Percentiles rank a stretch among this genome's conserved stretches.
These are phyloP conservation scores for Lanius ludovicianus DNA, from an alignment of 2,113 vertebrate species.

Conservation along the genomic window DNA sequence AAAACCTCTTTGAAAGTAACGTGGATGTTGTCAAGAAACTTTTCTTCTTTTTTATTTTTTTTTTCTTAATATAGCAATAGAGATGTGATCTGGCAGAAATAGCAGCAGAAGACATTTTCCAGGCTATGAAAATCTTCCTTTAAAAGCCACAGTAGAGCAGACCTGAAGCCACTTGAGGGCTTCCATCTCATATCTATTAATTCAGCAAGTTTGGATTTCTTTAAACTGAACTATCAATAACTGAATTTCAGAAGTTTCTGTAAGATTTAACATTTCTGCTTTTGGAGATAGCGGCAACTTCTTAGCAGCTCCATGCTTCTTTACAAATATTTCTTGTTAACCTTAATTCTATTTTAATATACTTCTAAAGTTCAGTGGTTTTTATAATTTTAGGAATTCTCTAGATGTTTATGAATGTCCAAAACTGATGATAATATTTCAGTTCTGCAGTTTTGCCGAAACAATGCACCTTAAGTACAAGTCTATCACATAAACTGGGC, in stretches of 20 bases:
- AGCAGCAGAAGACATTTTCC: neutral
- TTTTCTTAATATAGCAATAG: neutral
- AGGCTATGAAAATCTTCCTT: neutral
- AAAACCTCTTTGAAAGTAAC: neutral
- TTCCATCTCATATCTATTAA: neutral
- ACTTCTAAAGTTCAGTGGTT: neutral
- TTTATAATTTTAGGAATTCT: neutral
- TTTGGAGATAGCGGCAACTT: neutral
- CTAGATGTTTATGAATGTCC: neutral
- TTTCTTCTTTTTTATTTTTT: no score
- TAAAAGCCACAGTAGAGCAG: neutral
- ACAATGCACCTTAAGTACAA: neutral
- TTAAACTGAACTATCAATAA: neutral
- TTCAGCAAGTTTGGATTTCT: neutral
- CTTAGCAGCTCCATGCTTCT: neutral
- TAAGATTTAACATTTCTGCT: neutral
- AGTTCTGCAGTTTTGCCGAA: neutral
- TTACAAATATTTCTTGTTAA: neutral
- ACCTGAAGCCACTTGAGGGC: rapidly evolving
- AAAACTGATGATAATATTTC: neutral
- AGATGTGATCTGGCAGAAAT: neutral
- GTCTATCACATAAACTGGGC: neutral
- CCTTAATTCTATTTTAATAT: neutral
- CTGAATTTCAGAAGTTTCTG: neutral
- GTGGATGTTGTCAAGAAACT: neutral